Base-by-base conservation (phyloP, 2,797 vertebrate genomes). In the Aselliscus stoliczkanus region DNA sequence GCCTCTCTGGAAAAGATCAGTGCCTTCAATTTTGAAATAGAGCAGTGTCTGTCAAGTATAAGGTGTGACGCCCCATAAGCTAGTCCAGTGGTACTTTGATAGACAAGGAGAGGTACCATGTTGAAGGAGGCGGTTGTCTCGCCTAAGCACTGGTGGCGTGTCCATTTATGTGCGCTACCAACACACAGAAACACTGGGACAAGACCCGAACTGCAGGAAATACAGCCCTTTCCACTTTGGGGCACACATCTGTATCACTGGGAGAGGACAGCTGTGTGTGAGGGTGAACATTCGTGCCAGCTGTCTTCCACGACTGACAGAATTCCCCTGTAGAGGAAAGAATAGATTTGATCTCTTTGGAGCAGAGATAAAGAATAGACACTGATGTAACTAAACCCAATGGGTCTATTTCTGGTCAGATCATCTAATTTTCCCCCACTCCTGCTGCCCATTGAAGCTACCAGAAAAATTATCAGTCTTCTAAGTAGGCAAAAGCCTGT, bases 171-270 rank as follows among this genome's bases (percentile, higher is more conserved):
- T 75, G 64, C 18, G 29, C 44, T 54, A 21, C 9, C 37, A 76
- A 69, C 8, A 50, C 9, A 3, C 7, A 6, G 52, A 75, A 27
- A 80, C 23, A 15, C 0, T 3, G n/a, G 29, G 62, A 75, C 1
- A 7, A 50, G 34, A 31, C 7, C 5, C 1, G 34, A 21, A n/a
- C 1, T 1, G 42, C 12, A 73, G 58, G 37, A 88, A 77, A 50
- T 1, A 6, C 3, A 62, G 20, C n/a, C 6, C 4, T 5, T 14
- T 4, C 2, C 18, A 8, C 1, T 5, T 42, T 18, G 70, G 7
- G 65, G 34, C n/a, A 11, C 11, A 37, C 18, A 23, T n/a, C 17
- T 14, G 3, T 25, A 10, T 60, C 10, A 9, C n/a, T 50, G 31
- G n/a, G n/a, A 39, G 34, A 83, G 7, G 56, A 42, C 0, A 54